Base-by-base conservation (phyloP, 2,797 vertebrate genomes). In the Poeciliopsis infans region DNA sequence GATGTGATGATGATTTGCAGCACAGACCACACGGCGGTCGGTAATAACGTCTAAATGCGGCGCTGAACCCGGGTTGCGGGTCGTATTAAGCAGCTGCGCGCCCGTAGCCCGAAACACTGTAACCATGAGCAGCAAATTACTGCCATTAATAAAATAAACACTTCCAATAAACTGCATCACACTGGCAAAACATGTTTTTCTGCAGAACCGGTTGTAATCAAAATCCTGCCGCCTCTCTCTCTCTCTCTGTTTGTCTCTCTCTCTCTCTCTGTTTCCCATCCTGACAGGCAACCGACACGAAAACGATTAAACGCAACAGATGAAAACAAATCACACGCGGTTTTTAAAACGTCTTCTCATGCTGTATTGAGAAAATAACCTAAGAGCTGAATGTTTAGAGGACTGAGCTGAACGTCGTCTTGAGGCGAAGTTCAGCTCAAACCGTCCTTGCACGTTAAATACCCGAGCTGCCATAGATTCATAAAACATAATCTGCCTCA, bases 101-200 rank as follows among this genome's bases (percentile, higher is more conserved):
- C 81, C 77, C 57, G 69, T 78, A 49, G 53, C 77, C 68, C 72
- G 64, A 86, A 88, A 83, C 77, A 76, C 47, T 41, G 36, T 61
- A 76, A 78, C 66, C 76, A 80, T 79, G 78, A 81, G 76, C 82
- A 84, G 77, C 74, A 87, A 81, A 91, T 89, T 80, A 79, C 74
- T 66, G 36, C 72, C 86, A 90, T 91, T 80, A 89, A 90, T 89
- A 83, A 82, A 86, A 86, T 77, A 79, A 85, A 76, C 41, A 72
- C 74, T 71, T 70, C 23, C 68, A 28, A 45, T 46, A 70, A 59
- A 73, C 36, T 57, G 57, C 53, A 49, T n/a, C 78, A 82, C n/a
- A 41, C 59, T 41, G 31, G 74, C 66, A 84, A 77, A 82, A 79
- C 68, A 72, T 86, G 78, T 83, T 79, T 41, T n/a, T 2, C 39